Evolutionary conservation across 2,113 vertebrate genomes (phyloP), one percentile per base, ranked within the genome.

Genomic region (Passer montanus): DNA sequence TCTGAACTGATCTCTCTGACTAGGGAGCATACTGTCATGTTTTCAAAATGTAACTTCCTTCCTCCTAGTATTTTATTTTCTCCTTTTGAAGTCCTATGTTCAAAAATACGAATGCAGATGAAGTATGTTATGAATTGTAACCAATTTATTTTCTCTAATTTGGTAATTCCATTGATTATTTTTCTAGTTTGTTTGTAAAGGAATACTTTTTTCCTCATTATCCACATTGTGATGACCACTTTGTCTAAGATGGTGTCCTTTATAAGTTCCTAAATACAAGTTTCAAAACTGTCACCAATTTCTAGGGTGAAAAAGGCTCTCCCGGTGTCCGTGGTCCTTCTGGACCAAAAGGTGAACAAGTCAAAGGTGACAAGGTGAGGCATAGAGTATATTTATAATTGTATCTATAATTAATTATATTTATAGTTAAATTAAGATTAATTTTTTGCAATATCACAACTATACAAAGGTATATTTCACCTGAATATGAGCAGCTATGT

Each of bases 311-410:
- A 93, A 98, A 98, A 76, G 99, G 99, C 27, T 98, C 98, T 78
- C 92, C 98, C 41, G 98, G 99, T 55, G 96, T 89, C 52, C 87
- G 66, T 81, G 99, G 99, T 73, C 92, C 78, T 49, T 95, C 87
- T 66, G 99, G 99, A 69, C 90, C 66, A 7, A 97, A 97, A 77
- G 98, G 98, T 50, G 28, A 95, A 2, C 97, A 97, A 52, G 94
- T 98, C 72, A 98, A 98, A 98, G 99, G 99, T 66, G 98, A 98
- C 77, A 99, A 99, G 98, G 99, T 99, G 82, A 37, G 46, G 27
- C 58, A 63, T 43, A 44, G 30, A 56, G 12, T 68, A 39, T 37
- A 68, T 83, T 72, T 64, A 35, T 76, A 26, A 21, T 60, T 2
- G 0, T 72, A 47, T 22, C 24, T 39, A 6, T 80, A 43, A 35